These are phyloP conservation scores for Caenorhabditis drosophilae DNA, from an alignment of 2,888 invertebrate species.

Conservation along the genomic window DNA sequence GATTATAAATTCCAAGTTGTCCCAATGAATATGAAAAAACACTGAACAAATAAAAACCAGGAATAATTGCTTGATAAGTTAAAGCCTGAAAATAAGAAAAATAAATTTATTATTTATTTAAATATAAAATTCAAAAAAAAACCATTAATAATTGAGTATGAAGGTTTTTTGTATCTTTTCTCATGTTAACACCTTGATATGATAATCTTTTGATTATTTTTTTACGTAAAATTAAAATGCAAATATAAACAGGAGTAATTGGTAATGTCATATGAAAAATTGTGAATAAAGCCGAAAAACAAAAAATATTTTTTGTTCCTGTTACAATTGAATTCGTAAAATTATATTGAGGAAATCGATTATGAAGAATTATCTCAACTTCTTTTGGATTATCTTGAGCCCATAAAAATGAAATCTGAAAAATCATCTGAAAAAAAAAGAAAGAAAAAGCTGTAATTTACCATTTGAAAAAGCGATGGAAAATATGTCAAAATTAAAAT, in stretches of 20 bases:
- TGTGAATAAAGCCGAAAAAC: constrained; percentile 27
- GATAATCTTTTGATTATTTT: constrained; percentile 11
- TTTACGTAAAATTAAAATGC: constrained; percentile 12
- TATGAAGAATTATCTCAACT: background rate
- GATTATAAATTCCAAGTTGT: constrained; percentile 36
- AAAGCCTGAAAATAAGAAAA: constrained; percentile 1
- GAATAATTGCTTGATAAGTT: constrained; percentile 10
- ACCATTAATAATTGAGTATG: constrained; percentile 26
- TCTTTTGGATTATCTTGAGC: constrained; percentile 1
- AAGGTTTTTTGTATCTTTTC: constrained; percentile 18
- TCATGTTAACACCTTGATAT: constrained; percentile 4
- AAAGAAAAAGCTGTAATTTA: too few relatives aligned
- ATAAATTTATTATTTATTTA: background rate
- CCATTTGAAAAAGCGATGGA: constrained; percentile 26
- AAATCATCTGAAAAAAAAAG: too few relatives aligned
- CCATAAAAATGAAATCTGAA: background rate
- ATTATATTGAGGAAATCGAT: constrained; percentile 27
- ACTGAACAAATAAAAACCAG: constrained; percentile 34
- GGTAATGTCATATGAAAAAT: constrained; percentile 45
- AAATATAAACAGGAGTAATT: constrained; percentile 37
- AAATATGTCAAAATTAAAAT: constrained; percentile 18
- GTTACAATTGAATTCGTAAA: constrained; percentile 14
- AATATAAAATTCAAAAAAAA: background rate
- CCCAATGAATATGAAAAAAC: constrained; percentile 36
- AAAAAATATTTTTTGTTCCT: constrained; percentile 24